Evolutionary conservation across 1,140 invertebrate genomes (phyloP).

Genomic region (Calephelis nemesis): DNA sequence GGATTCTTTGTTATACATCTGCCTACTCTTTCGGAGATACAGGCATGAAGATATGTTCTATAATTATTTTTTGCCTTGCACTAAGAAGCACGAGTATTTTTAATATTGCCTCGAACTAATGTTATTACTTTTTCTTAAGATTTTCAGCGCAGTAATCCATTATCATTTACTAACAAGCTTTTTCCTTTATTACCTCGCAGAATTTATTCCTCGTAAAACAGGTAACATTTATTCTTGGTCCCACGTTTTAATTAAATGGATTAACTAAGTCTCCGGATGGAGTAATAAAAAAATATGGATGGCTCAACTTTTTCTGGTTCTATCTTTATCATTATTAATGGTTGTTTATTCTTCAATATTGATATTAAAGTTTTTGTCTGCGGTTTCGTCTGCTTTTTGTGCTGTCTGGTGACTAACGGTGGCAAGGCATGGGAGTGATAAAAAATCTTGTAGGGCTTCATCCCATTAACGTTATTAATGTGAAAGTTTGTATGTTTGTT

Average conservation of each 20-base stretch:
- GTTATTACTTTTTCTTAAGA: neutral
- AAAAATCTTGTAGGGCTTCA: no score
- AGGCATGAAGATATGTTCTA: no score
- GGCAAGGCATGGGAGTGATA: no score
- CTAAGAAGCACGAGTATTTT: neutral
- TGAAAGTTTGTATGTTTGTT: no score
- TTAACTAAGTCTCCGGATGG: slow-evolving; percentile 2
- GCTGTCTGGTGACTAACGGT: no score
- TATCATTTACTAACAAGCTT: slow-evolving; percentile 10
- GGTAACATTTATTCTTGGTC: slow-evolving; percentile 9
- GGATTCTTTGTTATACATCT: no score
- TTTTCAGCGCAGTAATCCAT: slow-evolving; percentile 12
- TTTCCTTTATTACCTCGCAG: neutral
- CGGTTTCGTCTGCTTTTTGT: no score
- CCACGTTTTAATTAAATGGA: slow-evolving; percentile 15
- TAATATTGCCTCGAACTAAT: neutral
- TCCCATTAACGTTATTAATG: no score
- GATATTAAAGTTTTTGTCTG: neutral
- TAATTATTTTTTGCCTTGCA: no score
- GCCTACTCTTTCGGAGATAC: no score
- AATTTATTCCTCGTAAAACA: slow-evolving; percentile 12
- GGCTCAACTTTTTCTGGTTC: neutral
- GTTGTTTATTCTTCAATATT: no score
- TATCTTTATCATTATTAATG: no score
- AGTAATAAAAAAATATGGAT: slow-evolving; percentile 4